A percentile compares a stretch with the other conserved stretches of the same genome.
Evolutionary conservation across 2,888 invertebrate genomes (phyloP).

Genomic region (Sarcophaga caerulescens): DNA sequence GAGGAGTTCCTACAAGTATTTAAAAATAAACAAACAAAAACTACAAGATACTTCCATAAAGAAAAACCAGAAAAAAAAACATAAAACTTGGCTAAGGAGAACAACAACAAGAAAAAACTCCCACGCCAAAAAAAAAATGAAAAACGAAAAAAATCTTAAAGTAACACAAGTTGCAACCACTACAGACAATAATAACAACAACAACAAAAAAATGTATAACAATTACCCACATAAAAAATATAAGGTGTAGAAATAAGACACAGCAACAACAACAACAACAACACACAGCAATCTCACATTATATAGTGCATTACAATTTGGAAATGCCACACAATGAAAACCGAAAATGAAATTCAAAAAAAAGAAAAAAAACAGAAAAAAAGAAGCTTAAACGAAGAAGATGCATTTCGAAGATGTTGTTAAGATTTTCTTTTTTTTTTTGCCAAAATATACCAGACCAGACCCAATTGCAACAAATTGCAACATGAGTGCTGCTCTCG

Average conservation of each 20-base stretch:
- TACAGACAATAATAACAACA: conserved; percentile 58
- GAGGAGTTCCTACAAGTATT: conserved; percentile 18
- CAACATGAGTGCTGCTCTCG: conserved; percentile 10
- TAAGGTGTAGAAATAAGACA: conserved; percentile 63
- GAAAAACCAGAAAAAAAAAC: neutral
- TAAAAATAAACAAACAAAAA: conserved; percentile 39
- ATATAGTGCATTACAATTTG: conserved; percentile 64
- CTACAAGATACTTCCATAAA: conserved; percentile 59
- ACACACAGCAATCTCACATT: conserved; percentile 60
- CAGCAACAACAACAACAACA: conserved; percentile 44
- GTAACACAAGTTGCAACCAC: conserved; percentile 68
- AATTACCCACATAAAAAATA: conserved; percentile 58
- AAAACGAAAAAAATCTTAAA: conserved; percentile 27
- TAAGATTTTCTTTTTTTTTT: conserved; percentile 29
- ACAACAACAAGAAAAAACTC: conserved; percentile 70
- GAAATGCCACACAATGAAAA: conserved; percentile 61
- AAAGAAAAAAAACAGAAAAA: no score
- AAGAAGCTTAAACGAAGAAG: conserved; percentile 27
- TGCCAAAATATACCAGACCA: conserved; percentile 8
- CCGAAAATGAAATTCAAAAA: conserved; percentile 2
- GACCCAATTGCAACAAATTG: conserved; percentile 39
- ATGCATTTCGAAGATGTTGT: conserved; percentile 25
- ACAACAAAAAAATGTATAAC: conserved; percentile 67
- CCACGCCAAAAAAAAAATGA: conserved; percentile 76
- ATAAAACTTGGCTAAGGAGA: neutral